Conservation (phyloP, 2,888 invertebrate species). For the Tetramorium bicarinatum region DNA sequence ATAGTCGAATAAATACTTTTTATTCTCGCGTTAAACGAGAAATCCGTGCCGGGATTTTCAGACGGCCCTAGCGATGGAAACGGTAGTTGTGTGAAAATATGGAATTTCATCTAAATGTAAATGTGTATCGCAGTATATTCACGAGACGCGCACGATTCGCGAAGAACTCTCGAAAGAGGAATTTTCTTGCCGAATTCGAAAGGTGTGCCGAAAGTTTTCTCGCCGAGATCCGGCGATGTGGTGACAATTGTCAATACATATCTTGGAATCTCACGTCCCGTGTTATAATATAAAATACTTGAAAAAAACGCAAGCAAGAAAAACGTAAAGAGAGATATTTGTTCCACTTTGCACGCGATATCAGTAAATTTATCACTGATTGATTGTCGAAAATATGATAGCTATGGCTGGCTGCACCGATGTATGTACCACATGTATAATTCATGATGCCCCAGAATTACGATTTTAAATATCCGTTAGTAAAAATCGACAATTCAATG, state of each 20-base stretch:
- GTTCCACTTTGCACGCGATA: background rate
- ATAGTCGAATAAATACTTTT: slow-evolving; percentile 22
- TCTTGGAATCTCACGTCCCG: background rate
- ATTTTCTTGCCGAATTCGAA: slow-evolving; percentile 23
- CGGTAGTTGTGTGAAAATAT: slow-evolving; percentile 67
- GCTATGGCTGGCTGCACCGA: background rate
- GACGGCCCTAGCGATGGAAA: background rate
- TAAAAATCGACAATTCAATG: background rate
- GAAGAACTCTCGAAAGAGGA: background rate
- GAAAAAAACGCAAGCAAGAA: background rate
- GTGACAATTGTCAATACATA: slow-evolving; percentile 22
- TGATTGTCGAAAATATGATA: background rate
- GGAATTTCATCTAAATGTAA: slow-evolving; percentile 82
- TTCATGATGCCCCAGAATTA: background rate
- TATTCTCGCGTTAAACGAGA: slow-evolving; percentile 53
- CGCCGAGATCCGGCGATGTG: background rate
- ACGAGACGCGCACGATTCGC: background rate
- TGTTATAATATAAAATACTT: background rate
- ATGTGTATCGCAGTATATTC: slow-evolving; percentile 61
- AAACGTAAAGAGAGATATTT: background rate
- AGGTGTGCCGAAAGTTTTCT: slow-evolving; percentile 44
- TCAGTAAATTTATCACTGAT: background rate
- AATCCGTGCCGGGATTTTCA: slow-evolving; percentile 45
- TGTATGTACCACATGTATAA: background rate
- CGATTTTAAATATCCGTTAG: background rate